Conservation (phyloP, 2,888 invertebrate species). For the Serrognathus titanus region DNA sequence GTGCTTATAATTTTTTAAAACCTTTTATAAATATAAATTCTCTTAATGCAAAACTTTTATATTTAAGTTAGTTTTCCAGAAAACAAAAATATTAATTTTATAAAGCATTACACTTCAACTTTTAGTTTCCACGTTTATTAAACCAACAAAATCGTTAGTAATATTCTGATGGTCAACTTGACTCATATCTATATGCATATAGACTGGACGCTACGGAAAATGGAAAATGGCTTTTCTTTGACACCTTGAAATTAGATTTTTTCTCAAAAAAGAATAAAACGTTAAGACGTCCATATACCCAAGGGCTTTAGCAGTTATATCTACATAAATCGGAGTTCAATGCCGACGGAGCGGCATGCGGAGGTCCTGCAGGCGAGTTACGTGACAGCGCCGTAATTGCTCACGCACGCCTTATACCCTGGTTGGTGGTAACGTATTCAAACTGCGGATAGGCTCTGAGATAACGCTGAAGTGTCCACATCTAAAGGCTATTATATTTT, state of each 20-base stretch:
- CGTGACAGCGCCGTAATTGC: constrained; percentile 20
- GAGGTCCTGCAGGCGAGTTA: constrained; percentile 5
- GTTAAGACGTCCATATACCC: constrained; percentile 45
- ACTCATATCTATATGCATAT: constrained; percentile 45
- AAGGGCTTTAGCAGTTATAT: constrained; percentile 44
- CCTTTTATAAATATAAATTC: no score
- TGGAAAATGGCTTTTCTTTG: constrained; percentile 53
- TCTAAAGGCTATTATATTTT: constrained; percentile 36
- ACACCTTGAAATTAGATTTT: constrained; percentile 53
- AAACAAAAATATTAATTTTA: no score
- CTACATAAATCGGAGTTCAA: constrained; percentile 40
- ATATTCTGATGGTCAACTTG: constrained; percentile 45
- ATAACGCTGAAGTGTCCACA: constrained; percentile 35
- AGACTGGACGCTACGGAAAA: constrained; percentile 42
- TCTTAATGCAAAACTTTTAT: no score
- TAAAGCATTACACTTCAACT: no score
- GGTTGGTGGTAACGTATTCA: constrained; percentile 31
- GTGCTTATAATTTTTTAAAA: no score
- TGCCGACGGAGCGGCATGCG: constrained; percentile 33
- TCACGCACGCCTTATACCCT: constrained; percentile 26
- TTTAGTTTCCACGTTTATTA: no score
- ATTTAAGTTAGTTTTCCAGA: no score
- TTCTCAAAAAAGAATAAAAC: constrained; percentile 46
- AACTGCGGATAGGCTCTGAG: constrained; percentile 31
- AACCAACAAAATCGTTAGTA: constrained; percentile 13